Conservation (phyloP, 2,113 vertebrate species). For the Sarotherodon lohbergeri region DNA sequence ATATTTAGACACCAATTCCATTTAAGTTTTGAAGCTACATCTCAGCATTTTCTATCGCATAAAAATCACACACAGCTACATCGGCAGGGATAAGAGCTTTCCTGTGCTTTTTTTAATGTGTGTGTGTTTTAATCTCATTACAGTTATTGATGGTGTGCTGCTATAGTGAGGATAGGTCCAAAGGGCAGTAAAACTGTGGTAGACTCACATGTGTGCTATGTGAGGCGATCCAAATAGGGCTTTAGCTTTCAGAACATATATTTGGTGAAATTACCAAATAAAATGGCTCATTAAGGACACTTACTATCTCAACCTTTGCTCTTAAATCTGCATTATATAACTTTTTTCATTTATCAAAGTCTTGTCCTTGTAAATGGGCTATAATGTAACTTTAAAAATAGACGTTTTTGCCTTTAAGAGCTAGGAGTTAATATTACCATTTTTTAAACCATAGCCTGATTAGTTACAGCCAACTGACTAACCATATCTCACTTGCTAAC, state of each 20-base stretch:
- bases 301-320: background rate
- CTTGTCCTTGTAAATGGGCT: background rate
- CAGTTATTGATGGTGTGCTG: background rate
- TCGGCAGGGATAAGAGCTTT: background rate
- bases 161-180: background rate
- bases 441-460: background rate
- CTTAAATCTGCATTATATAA: background rate
- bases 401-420: too few species aligned
- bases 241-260: background rate
- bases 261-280: background rate
- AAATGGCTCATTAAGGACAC: background rate
- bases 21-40: background rate
- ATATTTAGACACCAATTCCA: constrained; percentile 1
- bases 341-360: background rate
- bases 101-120: background rate
- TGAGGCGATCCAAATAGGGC: background rate
- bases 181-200: background rate
- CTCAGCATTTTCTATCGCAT: constrained; percentile 7
- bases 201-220: background rate
- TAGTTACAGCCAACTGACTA: background rate
- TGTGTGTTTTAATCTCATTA: background rate
- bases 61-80: background rate
- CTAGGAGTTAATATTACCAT: background rate
- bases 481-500: background rate
- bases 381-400: background rate